Conservation (phyloP, 1,140 invertebrate genomes). For the Sminthurides bifidus region DNA sequence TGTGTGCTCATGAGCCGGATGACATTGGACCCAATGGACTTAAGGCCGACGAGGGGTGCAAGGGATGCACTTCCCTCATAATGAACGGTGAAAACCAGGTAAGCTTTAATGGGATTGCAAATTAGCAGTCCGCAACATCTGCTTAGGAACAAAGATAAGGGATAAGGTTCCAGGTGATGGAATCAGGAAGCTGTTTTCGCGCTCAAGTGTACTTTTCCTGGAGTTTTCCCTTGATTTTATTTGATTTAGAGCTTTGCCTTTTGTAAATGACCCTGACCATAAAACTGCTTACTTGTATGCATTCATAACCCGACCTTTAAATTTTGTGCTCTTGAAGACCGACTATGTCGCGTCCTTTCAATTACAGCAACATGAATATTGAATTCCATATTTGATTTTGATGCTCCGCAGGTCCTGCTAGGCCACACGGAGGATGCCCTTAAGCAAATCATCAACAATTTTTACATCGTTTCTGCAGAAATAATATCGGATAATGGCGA, state of each 20-base stretch:
- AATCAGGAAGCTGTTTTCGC: neutral
- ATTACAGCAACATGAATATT: neutral
- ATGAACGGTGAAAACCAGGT: neutral
- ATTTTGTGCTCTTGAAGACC: too few relatives aligned
- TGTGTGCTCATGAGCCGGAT: neutral
- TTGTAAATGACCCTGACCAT: neutral
- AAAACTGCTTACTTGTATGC: neutral
- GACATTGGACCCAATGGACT: neutral
- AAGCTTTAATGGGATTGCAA: too few relatives aligned
- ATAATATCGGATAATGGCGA: constrained; percentile 35
- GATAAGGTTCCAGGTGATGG: neutral
- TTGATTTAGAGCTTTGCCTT: too few relatives aligned
- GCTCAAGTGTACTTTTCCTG: neutral
- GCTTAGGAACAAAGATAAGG: too few relatives aligned
- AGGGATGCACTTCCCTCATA: neutral
- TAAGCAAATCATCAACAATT: constrained; percentile 58
- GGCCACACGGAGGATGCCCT: constrained; percentile 76
- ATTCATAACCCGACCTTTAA: too few relatives aligned
- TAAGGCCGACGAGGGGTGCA: neutral
- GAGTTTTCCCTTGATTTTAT: too few relatives aligned
- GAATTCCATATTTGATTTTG: neutral
- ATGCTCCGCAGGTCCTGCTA: constrained; percentile 34
- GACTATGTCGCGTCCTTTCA: neutral
- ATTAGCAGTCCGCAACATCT: too few relatives aligned
- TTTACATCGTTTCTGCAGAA: constrained; percentile 70